A percentile compares a stretch with the other conserved stretches of the same genome.
Conservation (phyloP, 2,888 invertebrate species). For the Apamea anceps region DNA sequence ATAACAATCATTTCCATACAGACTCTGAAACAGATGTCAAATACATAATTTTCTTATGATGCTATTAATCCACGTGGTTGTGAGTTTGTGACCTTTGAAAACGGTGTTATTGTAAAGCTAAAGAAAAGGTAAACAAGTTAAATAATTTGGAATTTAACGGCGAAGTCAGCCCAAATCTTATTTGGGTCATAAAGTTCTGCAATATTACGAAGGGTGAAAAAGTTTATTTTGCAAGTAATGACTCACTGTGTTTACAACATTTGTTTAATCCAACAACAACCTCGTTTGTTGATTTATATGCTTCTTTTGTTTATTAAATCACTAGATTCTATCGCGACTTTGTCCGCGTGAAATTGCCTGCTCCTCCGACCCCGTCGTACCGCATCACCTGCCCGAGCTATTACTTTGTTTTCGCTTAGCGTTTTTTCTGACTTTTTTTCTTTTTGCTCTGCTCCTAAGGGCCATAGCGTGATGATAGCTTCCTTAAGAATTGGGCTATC, state of each 20-base stretch:
- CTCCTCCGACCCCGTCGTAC: not conserved
- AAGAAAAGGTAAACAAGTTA: slow-evolving; percentile 25
- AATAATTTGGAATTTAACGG: not conserved
- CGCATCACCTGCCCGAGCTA: not conserved
- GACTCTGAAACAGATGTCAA: not conserved
- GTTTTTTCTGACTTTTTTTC: too few species aligned
- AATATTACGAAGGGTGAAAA: slow-evolving; percentile 1
- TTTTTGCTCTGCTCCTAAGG: too few species aligned
- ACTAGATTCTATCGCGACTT: not conserved
- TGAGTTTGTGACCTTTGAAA: slow-evolving; percentile 15
- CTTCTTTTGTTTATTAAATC: not conserved
- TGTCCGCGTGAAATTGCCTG: not conserved
- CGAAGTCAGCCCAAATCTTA: slow-evolving; percentile 11
- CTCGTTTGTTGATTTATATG: not conserved
- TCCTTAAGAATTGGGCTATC: too few species aligned
- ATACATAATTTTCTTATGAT: not conserved
- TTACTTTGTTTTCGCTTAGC: not conserved
- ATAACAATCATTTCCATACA: slow-evolving; percentile 20
- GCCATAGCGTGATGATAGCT: too few species aligned
- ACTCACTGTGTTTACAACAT: not conserved
- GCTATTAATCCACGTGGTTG: not conserved
- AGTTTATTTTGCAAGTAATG: not conserved
- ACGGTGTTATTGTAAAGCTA: slow-evolving; percentile 21
- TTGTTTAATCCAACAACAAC: not conserved
- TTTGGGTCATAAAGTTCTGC: slow-evolving; percentile 26